phyloP scores from a whole-genome alignment of 53 echinoderm and acorn worm species.

The Henricia sp. region DNA sequence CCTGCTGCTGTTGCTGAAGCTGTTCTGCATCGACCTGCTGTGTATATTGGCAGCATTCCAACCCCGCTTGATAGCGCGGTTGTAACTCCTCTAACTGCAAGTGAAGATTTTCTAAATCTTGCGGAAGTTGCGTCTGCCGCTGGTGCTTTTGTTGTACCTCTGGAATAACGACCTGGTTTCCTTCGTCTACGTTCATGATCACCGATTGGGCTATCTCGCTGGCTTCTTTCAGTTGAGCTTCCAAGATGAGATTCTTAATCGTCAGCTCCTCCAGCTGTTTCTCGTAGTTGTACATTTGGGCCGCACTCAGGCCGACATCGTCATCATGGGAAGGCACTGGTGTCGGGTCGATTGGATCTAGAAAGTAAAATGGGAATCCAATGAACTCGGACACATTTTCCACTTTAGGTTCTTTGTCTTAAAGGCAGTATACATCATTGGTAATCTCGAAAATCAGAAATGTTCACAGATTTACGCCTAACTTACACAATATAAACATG shows the following conservation, averaged over 20 bases:
- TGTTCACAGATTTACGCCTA: too few relatives aligned
- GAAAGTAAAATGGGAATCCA: too few relatives aligned
- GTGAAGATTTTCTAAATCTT: constrained; percentile 14
- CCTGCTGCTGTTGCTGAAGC: constrained; percentile 26
- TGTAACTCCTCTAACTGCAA: constrained; percentile 27
- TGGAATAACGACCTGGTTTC: background rate
- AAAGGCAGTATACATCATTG: too few relatives aligned
- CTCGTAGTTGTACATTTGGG: constrained; percentile 87
- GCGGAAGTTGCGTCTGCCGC: constrained; percentile 35
- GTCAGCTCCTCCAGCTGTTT: constrained; percentile 70
- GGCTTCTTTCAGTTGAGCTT: constrained; percentile 63
- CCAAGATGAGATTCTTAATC: constrained; percentile 63
- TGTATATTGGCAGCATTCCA: background rate
- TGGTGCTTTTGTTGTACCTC: constrained; percentile 3
- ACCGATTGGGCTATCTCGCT: constrained; percentile 18
- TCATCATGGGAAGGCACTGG: constrained; percentile 61
- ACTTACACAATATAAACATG: too few relatives aligned
- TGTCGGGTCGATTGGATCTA: constrained; percentile 3
- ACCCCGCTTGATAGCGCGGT: constrained; percentile 3
- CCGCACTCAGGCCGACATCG: constrained; percentile 84
- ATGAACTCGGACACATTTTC: too few relatives aligned
- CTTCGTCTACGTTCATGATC: background rate
- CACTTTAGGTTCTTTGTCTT: too few relatives aligned
- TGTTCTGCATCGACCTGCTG: background rate
- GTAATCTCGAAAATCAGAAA: too few relatives aligned